A percentile compares a stretch with the other conserved stretches of the same genome.
These are phyloP conservation scores for Urocyon cinereoargenteus DNA, from an alignment of 2,797 vertebrate genomes.

Conservation along the genomic window DNA sequence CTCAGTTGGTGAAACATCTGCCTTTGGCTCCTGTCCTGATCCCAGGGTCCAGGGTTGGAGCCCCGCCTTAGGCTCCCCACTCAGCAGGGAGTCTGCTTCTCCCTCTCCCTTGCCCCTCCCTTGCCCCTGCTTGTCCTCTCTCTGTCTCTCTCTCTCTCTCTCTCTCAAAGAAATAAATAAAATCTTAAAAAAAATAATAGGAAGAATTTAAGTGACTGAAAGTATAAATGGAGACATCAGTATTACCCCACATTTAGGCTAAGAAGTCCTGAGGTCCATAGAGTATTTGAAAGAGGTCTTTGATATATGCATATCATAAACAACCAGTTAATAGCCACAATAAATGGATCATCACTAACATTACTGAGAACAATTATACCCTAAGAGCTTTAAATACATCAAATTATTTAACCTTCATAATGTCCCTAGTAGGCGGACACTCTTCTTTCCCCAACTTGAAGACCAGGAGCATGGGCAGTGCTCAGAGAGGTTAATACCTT, in stretches of 20 bases:
- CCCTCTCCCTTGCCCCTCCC: not conserved
- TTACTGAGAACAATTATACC: not conserved
- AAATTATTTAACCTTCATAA: not conserved
- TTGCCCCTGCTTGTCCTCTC: not conserved
- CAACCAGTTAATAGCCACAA: not conserved
- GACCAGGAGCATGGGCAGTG: not conserved
- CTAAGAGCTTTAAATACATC: not conserved
- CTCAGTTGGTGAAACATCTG: not conserved
- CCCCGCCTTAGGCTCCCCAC: not conserved
- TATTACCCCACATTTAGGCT: not conserved
- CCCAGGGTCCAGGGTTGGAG: not conserved
- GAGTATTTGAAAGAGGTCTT: not conserved
- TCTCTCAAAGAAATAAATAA: not conserved
- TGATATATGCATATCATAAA: fast-evolving
- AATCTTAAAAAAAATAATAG: not conserved
- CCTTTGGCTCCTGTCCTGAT: not conserved
- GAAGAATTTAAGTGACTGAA: not conserved
- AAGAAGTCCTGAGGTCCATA: not conserved
- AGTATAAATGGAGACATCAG: not conserved
- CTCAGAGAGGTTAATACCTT: not conserved
- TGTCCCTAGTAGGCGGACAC: not conserved
- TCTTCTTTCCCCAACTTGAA: not conserved
- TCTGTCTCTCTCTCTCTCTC: not conserved
- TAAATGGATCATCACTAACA: not conserved
- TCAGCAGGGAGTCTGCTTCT: not conserved